Percentiles rank a stretch among this genome's conserved stretches.
Conservation (phyloP, 2,797 vertebrate genomes). For the Gallinago solitaria region DNA sequence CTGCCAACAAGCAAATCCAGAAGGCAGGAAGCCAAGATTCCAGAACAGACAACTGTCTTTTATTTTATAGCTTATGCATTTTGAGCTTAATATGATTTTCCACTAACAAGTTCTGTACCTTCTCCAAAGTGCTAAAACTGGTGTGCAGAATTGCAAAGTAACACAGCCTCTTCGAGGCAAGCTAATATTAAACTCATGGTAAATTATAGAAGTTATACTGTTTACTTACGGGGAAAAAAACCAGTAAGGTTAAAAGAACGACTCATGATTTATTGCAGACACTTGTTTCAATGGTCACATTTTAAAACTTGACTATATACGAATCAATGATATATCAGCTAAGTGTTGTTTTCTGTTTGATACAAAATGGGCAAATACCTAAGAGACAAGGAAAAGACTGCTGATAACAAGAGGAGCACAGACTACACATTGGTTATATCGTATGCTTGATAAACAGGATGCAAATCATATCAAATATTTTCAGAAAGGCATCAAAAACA, state of each 20-base stretch:
- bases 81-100: conserved; percentile 79
- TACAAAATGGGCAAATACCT: conserved; percentile 28
- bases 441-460: background rate
- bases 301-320: conserved; percentile 29
- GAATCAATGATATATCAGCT: background rate
- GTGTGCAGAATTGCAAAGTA: conserved; percentile 66
- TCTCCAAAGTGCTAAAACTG: conserved; percentile 73
- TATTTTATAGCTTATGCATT: conserved; percentile 78
- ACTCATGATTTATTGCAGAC: conserved; percentile 53
- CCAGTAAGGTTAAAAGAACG: conserved; percentile 64
- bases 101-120: conserved; percentile 77
- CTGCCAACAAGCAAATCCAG: conserved; percentile 76
- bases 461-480: background rate
- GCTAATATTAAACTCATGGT: conserved; percentile 72
- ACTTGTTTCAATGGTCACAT: conserved; percentile 38
- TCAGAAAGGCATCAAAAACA: background rate
- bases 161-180: conserved; percentile 68
- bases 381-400: conserved; percentile 14
- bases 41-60: conserved; percentile 78
- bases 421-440: background rate
- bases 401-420: background rate
- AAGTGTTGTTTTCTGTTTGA: background rate
- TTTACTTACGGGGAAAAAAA: conserved; percentile 64
- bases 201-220: conserved; percentile 69
- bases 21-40: conserved; percentile 77